Percentiles rank a stretch among this genome's conserved stretches.
phyloP scores from a whole-genome alignment of 2,113 vertebrate species.

The Cardinalis cardinalis region DNA sequence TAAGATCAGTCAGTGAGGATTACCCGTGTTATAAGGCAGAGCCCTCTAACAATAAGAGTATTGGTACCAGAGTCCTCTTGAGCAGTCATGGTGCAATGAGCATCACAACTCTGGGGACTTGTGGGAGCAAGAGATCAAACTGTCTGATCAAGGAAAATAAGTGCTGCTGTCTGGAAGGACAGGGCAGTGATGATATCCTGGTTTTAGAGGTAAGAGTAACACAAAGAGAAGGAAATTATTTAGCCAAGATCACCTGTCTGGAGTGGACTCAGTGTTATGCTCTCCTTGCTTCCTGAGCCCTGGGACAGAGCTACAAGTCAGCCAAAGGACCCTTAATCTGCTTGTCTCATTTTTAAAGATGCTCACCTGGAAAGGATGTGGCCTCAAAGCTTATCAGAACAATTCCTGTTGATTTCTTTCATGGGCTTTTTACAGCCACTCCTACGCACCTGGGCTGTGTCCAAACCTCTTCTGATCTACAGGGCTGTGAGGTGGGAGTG shows the following conservation, averaged over 20 bases:
- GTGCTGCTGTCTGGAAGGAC: not conserved
- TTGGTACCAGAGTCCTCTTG: not conserved
- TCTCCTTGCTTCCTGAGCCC: not conserved
- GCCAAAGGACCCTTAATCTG: not conserved
- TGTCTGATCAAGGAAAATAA: not conserved
- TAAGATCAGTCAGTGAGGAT: not conserved
- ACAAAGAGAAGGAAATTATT: not conserved
- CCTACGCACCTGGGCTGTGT: not conserved
- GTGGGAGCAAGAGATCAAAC: not conserved
- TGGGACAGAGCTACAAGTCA: not conserved
- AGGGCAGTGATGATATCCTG: not conserved
- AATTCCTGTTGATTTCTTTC: slow-evolving; percentile 11
- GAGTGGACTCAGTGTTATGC: not conserved
- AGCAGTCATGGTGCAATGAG: not conserved
- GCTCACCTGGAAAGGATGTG: not conserved
- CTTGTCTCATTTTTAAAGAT: not conserved
- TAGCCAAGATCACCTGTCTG: not conserved
- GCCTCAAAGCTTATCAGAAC: slow-evolving; percentile 12
- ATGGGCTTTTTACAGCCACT: slow-evolving; percentile 21
- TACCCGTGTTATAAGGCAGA: not conserved
- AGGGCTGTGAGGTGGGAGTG: slow-evolving; percentile 46
- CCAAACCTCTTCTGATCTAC: slow-evolving; percentile 25
- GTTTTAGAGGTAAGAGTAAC: not conserved
- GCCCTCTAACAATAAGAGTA: not conserved
- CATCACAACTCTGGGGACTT: not conserved